Percentiles rank a stretch among this genome's conserved stretches.
Evolutionary conservation across 64 coral and sea anemone genomes (phyloP).

Genomic region (Astreopora myriophthalma): DNA sequence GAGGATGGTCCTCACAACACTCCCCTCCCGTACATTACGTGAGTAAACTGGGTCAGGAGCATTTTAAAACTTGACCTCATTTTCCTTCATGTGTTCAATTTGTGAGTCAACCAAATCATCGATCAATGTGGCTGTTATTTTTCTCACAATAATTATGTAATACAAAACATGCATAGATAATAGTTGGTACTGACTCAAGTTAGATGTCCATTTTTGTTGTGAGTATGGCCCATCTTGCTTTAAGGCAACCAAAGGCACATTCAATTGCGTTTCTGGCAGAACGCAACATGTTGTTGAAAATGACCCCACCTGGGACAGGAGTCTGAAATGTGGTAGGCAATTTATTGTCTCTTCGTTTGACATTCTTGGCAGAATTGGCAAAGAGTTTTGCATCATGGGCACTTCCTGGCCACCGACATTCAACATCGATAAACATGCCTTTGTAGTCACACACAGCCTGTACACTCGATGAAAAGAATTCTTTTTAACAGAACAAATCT

Average conservation of each 20-base stretch:
- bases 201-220: conserved; percentile 41
- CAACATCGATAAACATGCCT: conserved; percentile 29
- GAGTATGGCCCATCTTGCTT: conserved; percentile 64
- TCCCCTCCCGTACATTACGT: conserved; percentile 17
- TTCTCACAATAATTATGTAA: conserved; percentile 70
- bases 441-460: conserved; percentile 61
- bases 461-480: neutral
- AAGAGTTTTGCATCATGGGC: conserved; percentile 49
- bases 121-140: conserved; percentile 41
- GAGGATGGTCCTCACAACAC: conserved; percentile 37
- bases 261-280: conserved; percentile 13
- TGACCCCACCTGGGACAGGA: conserved; percentile 20
- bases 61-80: conserved; percentile 5
- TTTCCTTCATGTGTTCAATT: conserved; percentile 61
- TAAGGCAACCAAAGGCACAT: conserved; percentile 25
- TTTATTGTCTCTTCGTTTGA: neutral
- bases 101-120: conserved; percentile 41
- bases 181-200: conserved; percentile 45
- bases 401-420: conserved; percentile 42
- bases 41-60: conserved; percentile 49
- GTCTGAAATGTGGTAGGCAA: neutral
- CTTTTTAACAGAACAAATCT: conserved; percentile 4
- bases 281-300: conserved; percentile 35
- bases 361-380: conserved; percentile 13
- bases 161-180: conserved; percentile 79